phyloP scores from a whole-genome alignment of 1,140 invertebrate genomes.

The Scaptomyza pallida region DNA sequence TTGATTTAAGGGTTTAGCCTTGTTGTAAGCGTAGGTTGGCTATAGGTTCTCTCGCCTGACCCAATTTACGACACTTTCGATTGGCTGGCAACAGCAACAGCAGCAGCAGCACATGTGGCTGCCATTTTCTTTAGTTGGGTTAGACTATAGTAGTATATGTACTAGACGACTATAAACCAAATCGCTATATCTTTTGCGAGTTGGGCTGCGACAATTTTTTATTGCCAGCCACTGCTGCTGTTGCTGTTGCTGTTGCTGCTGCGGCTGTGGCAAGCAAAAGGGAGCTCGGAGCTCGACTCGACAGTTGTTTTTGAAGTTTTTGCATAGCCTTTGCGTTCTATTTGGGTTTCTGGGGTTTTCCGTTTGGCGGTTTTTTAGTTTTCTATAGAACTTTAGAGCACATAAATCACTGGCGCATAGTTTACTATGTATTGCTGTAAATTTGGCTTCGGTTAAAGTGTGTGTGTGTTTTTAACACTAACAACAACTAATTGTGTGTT shows the following conservation, averaged over 20 bases:
- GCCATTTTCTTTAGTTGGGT: too few relatives aligned
- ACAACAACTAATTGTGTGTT: constrained; percentile 57
- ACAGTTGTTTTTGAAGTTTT: constrained; percentile 71
- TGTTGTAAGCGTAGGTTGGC: background rate
- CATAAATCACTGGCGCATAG: constrained; percentile 71
- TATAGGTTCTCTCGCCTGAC: constrained; percentile 58
- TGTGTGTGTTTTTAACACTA: constrained; percentile 5
- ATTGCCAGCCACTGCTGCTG: constrained; percentile 49
- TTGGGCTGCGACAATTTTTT: constrained; percentile 60
- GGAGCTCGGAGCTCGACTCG: constrained; percentile 1
- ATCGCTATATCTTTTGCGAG: constrained; percentile 52
- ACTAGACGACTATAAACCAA: background rate
- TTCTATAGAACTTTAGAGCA: constrained; percentile 54
- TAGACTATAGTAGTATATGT: constrained; percentile 1
- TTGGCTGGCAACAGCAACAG: too few relatives aligned
- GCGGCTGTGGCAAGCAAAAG: constrained; percentile 59
- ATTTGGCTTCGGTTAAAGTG: constrained; percentile 9
- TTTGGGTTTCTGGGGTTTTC: constrained; percentile 33
- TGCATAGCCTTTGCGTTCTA: constrained; percentile 61
- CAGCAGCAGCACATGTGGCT: constrained; percentile 71
- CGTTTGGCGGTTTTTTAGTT: constrained; percentile 28
- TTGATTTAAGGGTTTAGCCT: constrained; percentile 36
- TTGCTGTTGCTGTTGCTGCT: constrained; percentile 54
- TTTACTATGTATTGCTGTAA: constrained; percentile 43
- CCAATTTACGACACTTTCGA: constrained; percentile 79